Evolutionary conservation across 2,797 vertebrate genomes (phyloP).

Genomic region (Taeniopygia guttata): DNA sequence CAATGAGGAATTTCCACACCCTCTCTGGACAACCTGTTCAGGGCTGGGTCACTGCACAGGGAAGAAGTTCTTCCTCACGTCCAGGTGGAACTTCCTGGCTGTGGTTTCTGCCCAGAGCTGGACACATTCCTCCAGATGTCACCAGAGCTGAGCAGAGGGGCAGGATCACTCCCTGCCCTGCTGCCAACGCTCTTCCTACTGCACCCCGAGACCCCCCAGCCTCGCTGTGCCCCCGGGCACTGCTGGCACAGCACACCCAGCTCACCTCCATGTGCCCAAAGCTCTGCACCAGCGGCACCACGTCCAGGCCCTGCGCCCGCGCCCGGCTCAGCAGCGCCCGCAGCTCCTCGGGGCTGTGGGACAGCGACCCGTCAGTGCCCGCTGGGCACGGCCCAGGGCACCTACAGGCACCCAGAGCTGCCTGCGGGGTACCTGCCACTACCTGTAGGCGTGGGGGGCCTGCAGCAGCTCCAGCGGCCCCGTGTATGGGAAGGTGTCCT

Average conservation of each 20-base stretch:
- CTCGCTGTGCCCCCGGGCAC: not conserved
- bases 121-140: not conserved
- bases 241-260: not conserved
- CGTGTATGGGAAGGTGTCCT: conserved; percentile 93
- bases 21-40: not conserved
- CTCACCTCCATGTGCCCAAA: conserved; percentile 98
- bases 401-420: not conserved
- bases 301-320: conserved; percentile 79
- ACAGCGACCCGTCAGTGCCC: not conserved
- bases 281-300: conserved; percentile 91
- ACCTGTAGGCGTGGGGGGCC: conserved; percentile 88
- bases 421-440: not conserved
- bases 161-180: not conserved
- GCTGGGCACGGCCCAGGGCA: not conserved
- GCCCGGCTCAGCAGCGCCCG: conserved; percentile 81
- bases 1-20: not conserved
- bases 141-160: not conserved
- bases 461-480: conserved; percentile 82
- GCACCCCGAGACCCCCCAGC: accelerated
- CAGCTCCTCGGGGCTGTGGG: conserved; percentile 81
- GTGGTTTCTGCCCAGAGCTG: not conserved
- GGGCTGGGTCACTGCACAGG: not conserved
- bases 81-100: not conserved
- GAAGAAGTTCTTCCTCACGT: not conserved
- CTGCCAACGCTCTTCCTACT: not conserved